phyloP scores from a whole-genome alignment of 2,888 invertebrate species.

The Graphium colonna region DNA sequence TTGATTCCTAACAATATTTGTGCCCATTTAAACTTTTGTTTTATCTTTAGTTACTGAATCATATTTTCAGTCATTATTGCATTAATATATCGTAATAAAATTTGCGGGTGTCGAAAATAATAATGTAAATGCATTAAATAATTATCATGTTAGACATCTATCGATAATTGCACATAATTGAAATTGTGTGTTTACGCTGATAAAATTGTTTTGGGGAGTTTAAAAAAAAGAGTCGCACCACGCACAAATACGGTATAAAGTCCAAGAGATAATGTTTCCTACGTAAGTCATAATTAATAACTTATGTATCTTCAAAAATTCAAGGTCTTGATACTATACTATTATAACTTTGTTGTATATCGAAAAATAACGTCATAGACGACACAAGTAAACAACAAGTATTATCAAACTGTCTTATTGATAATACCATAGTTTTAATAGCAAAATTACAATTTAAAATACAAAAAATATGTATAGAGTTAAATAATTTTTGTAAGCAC shows the following conservation, averaged over 20 bases:
- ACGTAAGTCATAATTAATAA: slow-evolving; percentile 1
- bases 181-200: slow-evolving; percentile 11
- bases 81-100: too few relatives aligned
- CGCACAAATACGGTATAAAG: neutral
- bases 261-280: neutral
- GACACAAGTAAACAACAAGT: neutral
- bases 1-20: too few relatives aligned
- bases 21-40: too few relatives aligned
- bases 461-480: too few relatives aligned
- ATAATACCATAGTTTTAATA: too few relatives aligned
- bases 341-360: neutral
- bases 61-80: too few relatives aligned
- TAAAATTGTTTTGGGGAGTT: neutral
- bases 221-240: neutral
- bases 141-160: slow-evolving; percentile 12
- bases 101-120: neutral
- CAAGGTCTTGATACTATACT: neutral
- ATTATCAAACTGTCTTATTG: too few relatives aligned
- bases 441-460: too few relatives aligned
- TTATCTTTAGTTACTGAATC: too few relatives aligned
- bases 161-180: slow-evolving; percentile 17
- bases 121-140: slow-evolving; percentile 5
- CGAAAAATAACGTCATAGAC: neutral
- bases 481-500: too few relatives aligned
- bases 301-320: neutral